phyloP scores from a whole-genome alignment of 2,888 invertebrate species.

The Ypsolopha scabrella region DNA sequence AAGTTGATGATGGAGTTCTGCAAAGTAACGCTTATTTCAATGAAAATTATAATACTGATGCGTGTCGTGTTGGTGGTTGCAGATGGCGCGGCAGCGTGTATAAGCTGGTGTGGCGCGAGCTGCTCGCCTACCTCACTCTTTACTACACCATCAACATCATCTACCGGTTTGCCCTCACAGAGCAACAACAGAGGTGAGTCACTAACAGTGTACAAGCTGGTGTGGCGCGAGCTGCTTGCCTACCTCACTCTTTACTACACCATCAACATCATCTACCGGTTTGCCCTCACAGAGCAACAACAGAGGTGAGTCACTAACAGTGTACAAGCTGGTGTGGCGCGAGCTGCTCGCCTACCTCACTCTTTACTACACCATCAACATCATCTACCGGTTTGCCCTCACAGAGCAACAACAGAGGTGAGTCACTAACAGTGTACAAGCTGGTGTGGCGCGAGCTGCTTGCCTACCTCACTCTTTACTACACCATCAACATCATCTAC shows the following conservation, averaged over 20 bases:
- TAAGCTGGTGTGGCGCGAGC: constrained; percentile 94
- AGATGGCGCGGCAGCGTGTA: constrained; percentile 97
- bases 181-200: constrained; percentile 82
- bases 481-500: too few relatives aligned
- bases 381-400: constrained; percentile 87
- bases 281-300: constrained; percentile 82
- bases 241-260: constrained; percentile 88
- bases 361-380: constrained; percentile 88
- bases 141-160: constrained; percentile 90
- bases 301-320: constrained; percentile 78
- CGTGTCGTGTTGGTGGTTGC: constrained; percentile 35
- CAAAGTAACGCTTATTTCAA: too few relatives aligned
- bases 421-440: too few relatives aligned
- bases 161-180: constrained; percentile 86
- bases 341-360: constrained; percentile 80
- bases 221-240: constrained; percentile 68
- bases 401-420: constrained; percentile 85
- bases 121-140: constrained; percentile 85
- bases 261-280: constrained; percentile 89
- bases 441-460: too few relatives aligned
- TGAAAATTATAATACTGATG: too few relatives aligned
- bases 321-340: too few relatives aligned
- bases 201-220: too few relatives aligned
- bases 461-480: too few relatives aligned
- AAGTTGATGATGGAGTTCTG: too few relatives aligned